A percentile compares a stretch with the other conserved stretches of the same genome.
Conservation (phyloP, 2,113 vertebrate species). For the Acanthisitta chloris region DNA sequence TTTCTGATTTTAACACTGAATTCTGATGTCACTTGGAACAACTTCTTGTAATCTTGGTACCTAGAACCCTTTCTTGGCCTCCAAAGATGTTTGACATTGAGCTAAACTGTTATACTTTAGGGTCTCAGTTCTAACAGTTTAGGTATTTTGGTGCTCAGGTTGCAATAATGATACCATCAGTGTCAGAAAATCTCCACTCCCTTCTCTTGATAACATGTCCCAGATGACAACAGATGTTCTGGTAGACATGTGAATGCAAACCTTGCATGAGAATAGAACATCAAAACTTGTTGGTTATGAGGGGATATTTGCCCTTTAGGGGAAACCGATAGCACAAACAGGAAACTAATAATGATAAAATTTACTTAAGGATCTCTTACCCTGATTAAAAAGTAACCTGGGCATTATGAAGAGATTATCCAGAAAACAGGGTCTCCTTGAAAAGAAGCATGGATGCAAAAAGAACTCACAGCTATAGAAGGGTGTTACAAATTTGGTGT, state of each 20-base stretch:
- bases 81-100: not conserved
- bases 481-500: not conserved
- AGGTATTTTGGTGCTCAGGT: not conserved
- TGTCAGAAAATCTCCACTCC: not conserved
- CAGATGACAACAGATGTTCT: not conserved
- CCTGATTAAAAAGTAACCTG: not conserved
- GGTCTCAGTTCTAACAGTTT: not conserved
- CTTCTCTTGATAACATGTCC: not conserved
- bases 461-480: not conserved
- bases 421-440: not conserved
- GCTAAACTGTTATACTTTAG: not conserved
- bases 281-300: not conserved
- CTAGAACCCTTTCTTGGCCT: not conserved
- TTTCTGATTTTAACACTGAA: not conserved
- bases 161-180: not conserved
- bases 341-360: not conserved
- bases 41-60: not conserved
- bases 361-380: not conserved
- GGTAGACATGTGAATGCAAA: not conserved
- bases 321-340: not conserved
- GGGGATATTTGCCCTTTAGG: not conserved
- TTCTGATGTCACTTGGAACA: not conserved
- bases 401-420: not conserved
- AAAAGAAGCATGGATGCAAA: not conserved
- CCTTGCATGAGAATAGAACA: not conserved